Percentiles rank a stretch among this genome's conserved stretches.
Evolutionary conservation across 2,113 vertebrate species (phyloP).

Genomic region (Forbesichthys papilliferus): DNA sequence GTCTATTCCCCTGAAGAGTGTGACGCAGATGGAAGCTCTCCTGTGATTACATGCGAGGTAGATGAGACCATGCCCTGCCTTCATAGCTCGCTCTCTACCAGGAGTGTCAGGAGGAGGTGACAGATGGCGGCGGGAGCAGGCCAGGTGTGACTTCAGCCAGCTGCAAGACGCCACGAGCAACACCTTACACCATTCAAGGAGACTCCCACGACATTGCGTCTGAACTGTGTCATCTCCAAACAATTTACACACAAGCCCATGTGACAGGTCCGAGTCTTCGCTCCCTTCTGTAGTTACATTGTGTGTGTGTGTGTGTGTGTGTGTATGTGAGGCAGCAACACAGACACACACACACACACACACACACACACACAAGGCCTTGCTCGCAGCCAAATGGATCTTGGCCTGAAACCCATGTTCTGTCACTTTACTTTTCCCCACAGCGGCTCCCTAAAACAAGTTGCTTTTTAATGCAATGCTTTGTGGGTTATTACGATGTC

Average conservation of each 20-base stretch:
- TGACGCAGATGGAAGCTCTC: neutral
- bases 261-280: constrained; percentile 42
- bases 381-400: constrained; percentile 43
- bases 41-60: constrained; percentile 8
- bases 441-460: constrained; percentile 35
- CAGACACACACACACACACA: no score
- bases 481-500: constrained; percentile 38
- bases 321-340: no score
- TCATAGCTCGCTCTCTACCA: constrained; percentile 30
- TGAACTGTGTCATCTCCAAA: constrained; percentile 56
- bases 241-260: constrained; percentile 53
- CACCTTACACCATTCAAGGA: constrained; percentile 49
- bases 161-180: constrained; percentile 62
- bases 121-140: constrained; percentile 53
- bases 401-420: constrained; percentile 52
- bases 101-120: constrained; percentile 46
- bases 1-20: neutral
- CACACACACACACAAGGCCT: constrained; percentile 4
- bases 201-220: constrained; percentile 54
- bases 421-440: constrained; percentile 38
- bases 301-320: no score
- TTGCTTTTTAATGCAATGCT: constrained; percentile 50
- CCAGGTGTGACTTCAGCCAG: constrained; percentile 64
- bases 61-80: constrained; percentile 33
- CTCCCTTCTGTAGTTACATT: constrained; percentile 19